Evolutionary conservation across 2,797 vertebrate species (phyloP), one percentile per base, ranked within the genome.

Genomic region (Echiichthys vipera): DNA sequence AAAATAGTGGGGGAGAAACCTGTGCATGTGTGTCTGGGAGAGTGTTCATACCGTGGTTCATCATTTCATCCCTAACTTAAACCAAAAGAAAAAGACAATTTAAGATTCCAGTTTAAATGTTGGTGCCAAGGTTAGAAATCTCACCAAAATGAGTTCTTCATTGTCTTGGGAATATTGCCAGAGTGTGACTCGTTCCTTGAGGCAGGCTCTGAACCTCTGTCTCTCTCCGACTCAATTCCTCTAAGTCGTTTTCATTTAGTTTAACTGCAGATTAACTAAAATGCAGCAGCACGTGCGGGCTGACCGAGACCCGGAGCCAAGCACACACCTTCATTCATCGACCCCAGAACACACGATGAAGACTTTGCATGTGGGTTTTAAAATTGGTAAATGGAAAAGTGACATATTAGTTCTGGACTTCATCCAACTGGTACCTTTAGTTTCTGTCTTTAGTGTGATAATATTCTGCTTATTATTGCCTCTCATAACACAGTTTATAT

Each of bases 221-320:
- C 29, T 18, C 15, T 36, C 8, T 25, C 22, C 30, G 12, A 30
- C 18, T 53, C 34, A 32, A 22, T 32, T 22, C 43, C 47, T 65
- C 13, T 27, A 20, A 51, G 7, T 53, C 30, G 54, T 46, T 63
- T 55, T 39, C 40, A 58, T 69, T 50, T 58, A 15, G 24, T 24
- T 39, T 45, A 45, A 54, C 39, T 56, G 11, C 43, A 61, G 24
- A 58, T 40, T 46, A 36, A 5, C 17, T 22, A 54, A 27, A 58
- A 20, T n/a, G n/a, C 39, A 5, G 59, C 46, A 29, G 22, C 22
- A 45, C 30, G 6, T 40, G 47, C 1, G n/a, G n/a, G 62, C 27
- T 53, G 50, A 54, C 27, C 29, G n/a, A 18, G 29, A 66, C 51
- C 40, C 50, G 34, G 25, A 45, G 29, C 37, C 7, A 45, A 58